Base-by-base conservation (phyloP, 2,797 vertebrate species). In the Parauchenoglanis punctatus region DNA sequence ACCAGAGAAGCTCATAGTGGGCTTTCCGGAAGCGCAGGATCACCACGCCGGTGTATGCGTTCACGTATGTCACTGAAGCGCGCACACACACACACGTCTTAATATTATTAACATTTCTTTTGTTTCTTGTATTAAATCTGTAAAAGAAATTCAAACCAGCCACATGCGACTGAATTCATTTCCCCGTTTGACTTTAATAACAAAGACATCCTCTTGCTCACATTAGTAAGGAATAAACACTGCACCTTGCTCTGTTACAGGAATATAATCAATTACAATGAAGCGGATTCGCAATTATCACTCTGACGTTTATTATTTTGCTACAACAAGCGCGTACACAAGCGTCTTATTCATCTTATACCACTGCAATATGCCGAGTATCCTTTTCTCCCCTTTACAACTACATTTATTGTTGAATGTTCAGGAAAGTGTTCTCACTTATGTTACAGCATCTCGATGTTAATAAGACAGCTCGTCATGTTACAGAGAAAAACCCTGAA, bases 11-110 rank as follows among this genome's bases (percentile, higher is more conserved):
- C 70, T 92, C 94, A 91, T 97, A 97, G 83, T 94, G 96, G 0
- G 93, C 95, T 92, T 97, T 98, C 54, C 96, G 96, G 91, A 97
- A 98, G 6, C 98, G 96, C 85, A 99, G 94, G 1, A 99, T 95
- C 73, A 97, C 96, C 20, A 97, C 94, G 86, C 98, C 97, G 12
- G 97, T 99, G 78, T 97, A 86, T 1, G 87, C 89, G 12, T 91
- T 91, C 77, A 91, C 18, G 35, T 91, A 91, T 90, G 97, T 97
- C 92, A 99, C 98, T 98, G 86, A 82, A 86, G 77, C 2, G 23
- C 8, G 12, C 80, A 65, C 35, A 35, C 35, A 35, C 46, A 54
- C 25, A 77, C 73, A 54, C 15, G 25, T 44, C 12, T 15, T n/a
- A 75, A 15, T 52, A 15, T 52, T 8, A 17, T 13, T 15, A n/a